Evolutionary conservation across 1,140 invertebrate species (phyloP).

Genomic region (Panagrolaimus sp.): DNA sequence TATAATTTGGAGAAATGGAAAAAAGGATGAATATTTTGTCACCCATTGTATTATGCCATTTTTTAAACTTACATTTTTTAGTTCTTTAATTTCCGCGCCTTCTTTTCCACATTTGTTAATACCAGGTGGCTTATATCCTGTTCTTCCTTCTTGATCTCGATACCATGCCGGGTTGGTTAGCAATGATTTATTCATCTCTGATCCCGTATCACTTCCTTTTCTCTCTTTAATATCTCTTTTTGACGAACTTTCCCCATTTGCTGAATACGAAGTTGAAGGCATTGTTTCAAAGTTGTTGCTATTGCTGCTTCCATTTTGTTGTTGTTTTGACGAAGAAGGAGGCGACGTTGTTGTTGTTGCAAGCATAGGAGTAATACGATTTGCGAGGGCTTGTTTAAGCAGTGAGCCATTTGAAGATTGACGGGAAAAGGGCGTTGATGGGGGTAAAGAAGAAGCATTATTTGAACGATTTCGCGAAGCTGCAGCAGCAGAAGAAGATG

Average conservation of each 20-base stretch:
- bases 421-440: constrained; percentile 8
- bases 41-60: too few species aligned
- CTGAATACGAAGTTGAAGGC: neutral
- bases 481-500: neutral
- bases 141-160: constrained; percentile 48
- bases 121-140: constrained; percentile 32
- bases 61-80: neutral
- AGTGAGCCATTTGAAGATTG: constrained; percentile 18
- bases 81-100: neutral
- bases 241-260: neutral
- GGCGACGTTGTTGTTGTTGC: neutral
- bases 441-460: constrained; percentile 8
- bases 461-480: too few species aligned
- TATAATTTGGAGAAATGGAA: too few species aligned
- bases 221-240: constrained; percentile 10
- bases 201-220: neutral
- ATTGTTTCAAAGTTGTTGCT: neutral
- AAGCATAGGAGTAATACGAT: constrained; percentile 30
- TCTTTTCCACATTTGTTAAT: neutral
- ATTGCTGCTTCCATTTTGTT: constrained; percentile 7
- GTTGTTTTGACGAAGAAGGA: neutral
- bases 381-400: constrained; percentile 49
- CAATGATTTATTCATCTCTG: constrained; percentile 46
- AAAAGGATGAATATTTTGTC: too few species aligned
- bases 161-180: constrained; percentile 49